These are phyloP conservation scores for Hyaena hyaena DNA, from an alignment of 2,113 vertebrate genomes.

Conservation along the genomic window DNA sequence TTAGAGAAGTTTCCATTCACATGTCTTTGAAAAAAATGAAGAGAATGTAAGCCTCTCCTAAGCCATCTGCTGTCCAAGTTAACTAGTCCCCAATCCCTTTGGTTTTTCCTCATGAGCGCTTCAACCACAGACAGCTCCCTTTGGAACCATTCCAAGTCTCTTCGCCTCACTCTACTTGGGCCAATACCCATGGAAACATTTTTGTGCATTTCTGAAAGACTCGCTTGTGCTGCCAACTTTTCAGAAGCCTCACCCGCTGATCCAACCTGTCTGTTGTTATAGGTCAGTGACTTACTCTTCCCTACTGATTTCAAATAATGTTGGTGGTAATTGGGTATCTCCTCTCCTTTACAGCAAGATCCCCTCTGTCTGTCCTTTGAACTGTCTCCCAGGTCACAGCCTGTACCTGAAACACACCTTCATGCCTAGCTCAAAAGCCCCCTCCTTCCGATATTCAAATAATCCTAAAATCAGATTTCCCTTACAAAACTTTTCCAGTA, in stretches of 20 bases:
- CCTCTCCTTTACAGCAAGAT: not conserved
- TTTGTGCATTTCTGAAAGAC: not conserved
- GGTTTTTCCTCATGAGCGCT: not conserved
- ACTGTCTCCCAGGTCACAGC: not conserved
- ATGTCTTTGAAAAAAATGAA: not conserved
- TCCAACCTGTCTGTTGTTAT: not conserved
- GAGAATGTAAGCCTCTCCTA: not conserved
- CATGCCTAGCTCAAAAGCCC: not conserved
- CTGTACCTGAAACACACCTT: not conserved
- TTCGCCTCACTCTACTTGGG: not conserved
- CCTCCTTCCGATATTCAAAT: conserved; percentile 35
- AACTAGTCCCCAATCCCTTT: not conserved
- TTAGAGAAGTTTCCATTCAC: not conserved
- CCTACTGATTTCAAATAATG: not conserved
- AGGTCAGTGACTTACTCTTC: not conserved
- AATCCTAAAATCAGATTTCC: not conserved
- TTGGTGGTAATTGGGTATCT: not conserved
- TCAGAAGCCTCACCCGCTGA: not conserved
- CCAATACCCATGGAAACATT: not conserved
- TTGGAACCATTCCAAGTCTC: not conserved
- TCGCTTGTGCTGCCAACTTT: not conserved
- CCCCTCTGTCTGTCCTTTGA: not conserved
- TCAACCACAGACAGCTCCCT: not conserved
- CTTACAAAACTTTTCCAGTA: conserved; percentile 14
- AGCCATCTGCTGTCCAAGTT: not conserved